A percentile compares a stretch with the other conserved stretches of the same genome.
phyloP scores from a whole-genome alignment of 2,888 invertebrate genomes.

The Thereva nobilitata region DNA sequence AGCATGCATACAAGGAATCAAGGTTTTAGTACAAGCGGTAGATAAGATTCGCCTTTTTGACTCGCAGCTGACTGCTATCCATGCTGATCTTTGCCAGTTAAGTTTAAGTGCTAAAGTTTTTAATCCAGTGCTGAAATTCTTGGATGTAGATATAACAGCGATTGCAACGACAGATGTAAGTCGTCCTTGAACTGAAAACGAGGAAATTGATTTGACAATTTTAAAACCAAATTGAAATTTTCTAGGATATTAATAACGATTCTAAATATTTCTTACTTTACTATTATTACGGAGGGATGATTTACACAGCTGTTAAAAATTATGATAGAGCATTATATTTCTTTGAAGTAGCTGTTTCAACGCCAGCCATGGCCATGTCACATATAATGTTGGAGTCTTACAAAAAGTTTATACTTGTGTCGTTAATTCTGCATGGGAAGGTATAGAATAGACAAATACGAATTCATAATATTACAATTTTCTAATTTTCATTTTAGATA shows the following conservation, averaged over 20 bases:
- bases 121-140: constrained; percentile 84
- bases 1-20: constrained; percentile 78
- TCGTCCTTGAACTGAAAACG: constrained; percentile 32
- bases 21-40: constrained; percentile 80
- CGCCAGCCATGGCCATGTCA: constrained; percentile 92
- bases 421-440: constrained; percentile 89
- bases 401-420: constrained; percentile 93
- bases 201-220: constrained; percentile 36
- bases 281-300: constrained; percentile 98
- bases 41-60: constrained; percentile 85
- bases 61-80: constrained; percentile 90
- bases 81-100: constrained; percentile 90
- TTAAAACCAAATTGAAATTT: constrained; percentile 33
- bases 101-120: constrained; percentile 90
- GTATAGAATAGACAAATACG: constrained; percentile 57
- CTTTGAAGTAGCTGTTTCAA: constrained; percentile 93
- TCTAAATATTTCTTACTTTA: constrained; percentile 81
- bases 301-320: constrained; percentile 91
- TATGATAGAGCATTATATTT: constrained; percentile 92
- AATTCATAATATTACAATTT: not conserved
- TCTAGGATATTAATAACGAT: constrained; percentile 69
- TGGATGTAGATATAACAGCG: constrained; percentile 89
- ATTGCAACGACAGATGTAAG: constrained; percentile 79
- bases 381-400: constrained; percentile 98
- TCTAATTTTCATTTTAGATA: constrained; percentile 55